Evolutionary conservation across 2,797 vertebrate species (phyloP), one percentile per base, ranked within the genome.

Genomic region (Melanotaenia boesemani): DNA sequence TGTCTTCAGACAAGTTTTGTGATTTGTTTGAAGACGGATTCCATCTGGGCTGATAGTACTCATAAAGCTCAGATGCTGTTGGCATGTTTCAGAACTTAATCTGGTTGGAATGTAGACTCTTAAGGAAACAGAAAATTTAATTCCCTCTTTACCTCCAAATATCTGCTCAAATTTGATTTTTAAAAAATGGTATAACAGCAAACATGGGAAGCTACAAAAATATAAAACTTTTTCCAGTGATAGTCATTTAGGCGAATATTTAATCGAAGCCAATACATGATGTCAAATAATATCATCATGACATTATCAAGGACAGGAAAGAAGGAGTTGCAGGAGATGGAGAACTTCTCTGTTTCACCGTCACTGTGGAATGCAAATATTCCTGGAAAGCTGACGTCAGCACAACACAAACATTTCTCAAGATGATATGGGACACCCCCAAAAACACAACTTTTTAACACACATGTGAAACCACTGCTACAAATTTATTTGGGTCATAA

Each of bases 11-110:
- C 76, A 74, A 74, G 70, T n/a, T 8, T 52, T 30, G 54, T 28
- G 63, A 78, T 84, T 82, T 76, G 63, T 89, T 82, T 76, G 41
- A 63, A 67, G 72, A 59, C 34, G 1, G 16, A 10, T 39, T 80
- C 74, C 80, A 84, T 44, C 54, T 20, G 64, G 20, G 44, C 16
- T 57, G 71, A 82, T 79, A 26, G 52, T 60, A 59, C 50, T 62
- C 26, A 24, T 55, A 71, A 72, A 82, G 13, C 56, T 20, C 70
- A 64, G 56, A 37, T 18, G 5, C 28, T 16, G 32, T 73, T 32
- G 5, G 37, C 32, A 2, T 34, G 26, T 64, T 72, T 44, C 1
- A 65, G 41, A 68, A 60, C 22, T 28, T 36, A 8, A 60, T 12
- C 34, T 52, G 9, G 28, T 34, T 32, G 22, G 67, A 54, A 32